Base-by-base conservation (phyloP, 2,113 vertebrate species). In the Prinia subflava region DNA sequence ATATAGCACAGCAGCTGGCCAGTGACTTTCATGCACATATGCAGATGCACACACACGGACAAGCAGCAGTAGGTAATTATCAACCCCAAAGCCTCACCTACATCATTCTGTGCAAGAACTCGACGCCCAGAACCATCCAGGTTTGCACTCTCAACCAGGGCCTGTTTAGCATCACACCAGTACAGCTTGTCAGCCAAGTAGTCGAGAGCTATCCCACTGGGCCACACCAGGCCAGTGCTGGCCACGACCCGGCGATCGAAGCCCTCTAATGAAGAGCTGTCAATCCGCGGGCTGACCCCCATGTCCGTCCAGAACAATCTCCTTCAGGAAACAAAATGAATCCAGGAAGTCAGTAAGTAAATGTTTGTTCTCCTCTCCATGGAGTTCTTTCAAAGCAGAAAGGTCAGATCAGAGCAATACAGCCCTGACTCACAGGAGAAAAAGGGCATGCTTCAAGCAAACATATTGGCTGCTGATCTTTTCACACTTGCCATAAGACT, bases 221-320 rank as follows among this genome's bases (percentile, higher is more conserved):
- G 99, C 42, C 98, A 97, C 78, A 97, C 63, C 22, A 99, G 98
- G 80, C 97, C 92, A 2, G 97, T 95, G 79, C 94, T 97, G 21
- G 97, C 98, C 78, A 99, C 68, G 8, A 98, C 83, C 9, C 10
- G 76, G 9, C 98, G 98, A 42, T 94, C 90, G 4, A 69, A 90
- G 62, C 99, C 99, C 33, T 98, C 98, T 75, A 99, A 90, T 41
- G 98, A 98, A 73, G 98, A 97, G 24, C 98, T 98, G 97, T 98
- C 98, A 87, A 99, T 98, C 35, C 74, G 91, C 21, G 99, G 98
- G 27, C 69, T 96, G 71, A 77, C 53, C 30, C 99, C 99, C 57
- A 97, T 92, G 78, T 99, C 98, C 8, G 99, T 99, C 99, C 99
- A 99, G 98, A 99, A 99, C 87, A 99, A 96, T 97, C 97, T 98